Evolutionary conservation across 2,113 vertebrate genomes (phyloP), one percentile per base, ranked within the genome.

Genomic region (Campylomormyrus tamandua): DNA sequence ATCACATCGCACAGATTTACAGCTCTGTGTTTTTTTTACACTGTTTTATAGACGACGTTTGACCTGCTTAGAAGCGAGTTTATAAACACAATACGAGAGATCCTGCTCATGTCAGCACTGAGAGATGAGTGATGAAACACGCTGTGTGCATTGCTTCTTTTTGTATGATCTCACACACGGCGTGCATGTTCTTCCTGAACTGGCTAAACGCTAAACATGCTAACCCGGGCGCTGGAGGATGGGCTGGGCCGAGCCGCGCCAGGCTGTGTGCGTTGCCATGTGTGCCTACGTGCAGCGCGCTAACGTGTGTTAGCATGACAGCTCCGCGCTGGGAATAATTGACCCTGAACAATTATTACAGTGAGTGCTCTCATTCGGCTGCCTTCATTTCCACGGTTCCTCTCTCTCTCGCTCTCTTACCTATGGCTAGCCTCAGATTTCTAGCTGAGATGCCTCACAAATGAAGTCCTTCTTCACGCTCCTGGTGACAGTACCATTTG

Each of bases 281-380:
- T 42, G 1, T 90, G 93, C 93, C 95, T 95, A 93, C 95, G 92
- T 93, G 95, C 95, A 93, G 93, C 94, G 94, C 93, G 95, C 95
- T 96, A 94, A 93, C 95, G 95, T 90, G 93, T 93, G 95, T 96
- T 96, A 95, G 95, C 95, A 92, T 94, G 95, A 96, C 95, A 94
- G 96, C 96, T 96, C 94, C 94, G 95, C 95, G 95, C 96, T 96
- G 96, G 97, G 96, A 97, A 97, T 97, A 96, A 96, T 96, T 97
- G 97, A 98, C 96, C 97, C 97, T 93, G 94, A 95, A 96, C 95
- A 95, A 95, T 96, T 95, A 96, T 96, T 95, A 94, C 94, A 94
- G 93, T 95, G 93, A 96, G 93, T 91, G 93, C 93, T 92, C 94
- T 94, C 94, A 94, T 95, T 95, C 95, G 94, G 95, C 94, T 94